Evolutionary conservation across 23 tunicate species (phyloP).

Genomic region (Phallusia fumigata): DNA sequence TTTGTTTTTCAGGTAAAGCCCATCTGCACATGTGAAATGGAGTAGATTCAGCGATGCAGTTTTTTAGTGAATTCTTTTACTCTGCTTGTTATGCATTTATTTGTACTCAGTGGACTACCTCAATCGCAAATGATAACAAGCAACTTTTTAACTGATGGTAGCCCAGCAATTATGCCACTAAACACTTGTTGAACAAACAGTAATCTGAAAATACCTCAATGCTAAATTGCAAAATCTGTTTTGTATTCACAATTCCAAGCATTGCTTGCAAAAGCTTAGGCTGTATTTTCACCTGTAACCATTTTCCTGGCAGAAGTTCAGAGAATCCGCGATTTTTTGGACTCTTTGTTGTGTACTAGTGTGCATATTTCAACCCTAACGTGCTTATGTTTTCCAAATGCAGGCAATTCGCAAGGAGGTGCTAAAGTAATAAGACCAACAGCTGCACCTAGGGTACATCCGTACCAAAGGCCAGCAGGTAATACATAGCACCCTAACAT

Average conservation of each 20-base stretch:
- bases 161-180: background rate
- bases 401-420: slow-evolving; percentile 53
- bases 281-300: background rate
- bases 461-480: slow-evolving; percentile 97
- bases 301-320: background rate
- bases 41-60: slow-evolving; percentile 9
- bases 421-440: slow-evolving; percentile 79
- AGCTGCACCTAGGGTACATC: slow-evolving; percentile 82
- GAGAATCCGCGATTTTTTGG: background rate
- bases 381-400: background rate
- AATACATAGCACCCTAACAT: slow-evolving; percentile 22
- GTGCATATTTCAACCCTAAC: background rate
- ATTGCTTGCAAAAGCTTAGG: too few relatives aligned
- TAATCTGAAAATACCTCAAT: background rate
- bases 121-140: background rate
- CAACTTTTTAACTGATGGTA: background rate
- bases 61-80: slow-evolving; percentile 5
- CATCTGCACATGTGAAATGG: slow-evolving; percentile 56
- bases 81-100: slow-evolving; percentile 2
- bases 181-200: background rate
- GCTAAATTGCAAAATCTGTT: background rate
- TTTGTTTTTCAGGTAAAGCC: slow-evolving; percentile 71
- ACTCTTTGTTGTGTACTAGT: slow-evolving; percentile 2
- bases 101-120: slow-evolving; percentile 4
- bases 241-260: background rate